Conservation (phyloP, 92 coral and sea anemone species). For the Siderastrea siderea region DNA sequence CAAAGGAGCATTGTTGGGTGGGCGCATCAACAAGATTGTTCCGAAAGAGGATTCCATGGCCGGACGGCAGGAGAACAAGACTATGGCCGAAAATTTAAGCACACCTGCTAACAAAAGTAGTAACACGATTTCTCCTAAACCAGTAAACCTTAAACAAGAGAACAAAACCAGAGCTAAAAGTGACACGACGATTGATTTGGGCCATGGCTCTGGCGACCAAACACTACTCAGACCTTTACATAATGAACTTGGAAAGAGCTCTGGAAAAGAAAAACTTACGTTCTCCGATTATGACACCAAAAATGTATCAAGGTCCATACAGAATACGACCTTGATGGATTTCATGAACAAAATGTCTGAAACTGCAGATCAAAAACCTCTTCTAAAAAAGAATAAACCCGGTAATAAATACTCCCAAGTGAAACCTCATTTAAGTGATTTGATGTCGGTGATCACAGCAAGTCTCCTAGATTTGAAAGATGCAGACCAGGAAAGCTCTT, state of each 20-base stretch:
- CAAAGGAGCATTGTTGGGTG: slow-evolving; percentile 37
- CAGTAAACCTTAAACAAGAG: background rate
- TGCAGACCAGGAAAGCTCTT: slow-evolving; percentile 12
- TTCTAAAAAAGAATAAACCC: background rate
- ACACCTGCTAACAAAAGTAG: background rate
- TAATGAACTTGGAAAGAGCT: background rate
- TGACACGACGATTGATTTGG: background rate
- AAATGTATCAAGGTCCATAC: slow-evolving; percentile 5
- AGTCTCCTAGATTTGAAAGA: background rate
- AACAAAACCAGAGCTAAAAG: background rate
- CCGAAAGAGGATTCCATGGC: background rate
- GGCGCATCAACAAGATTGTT: slow-evolving; percentile 36
- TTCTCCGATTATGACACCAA: slow-evolving; percentile 27
- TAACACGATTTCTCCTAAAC: background rate
- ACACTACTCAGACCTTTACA: background rate
- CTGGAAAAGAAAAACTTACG: slow-evolving; percentile 1
- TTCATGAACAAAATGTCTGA: slow-evolving; percentile 31
- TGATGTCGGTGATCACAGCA: slow-evolving; percentile 18
- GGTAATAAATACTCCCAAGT: slow-evolving; percentile 27
- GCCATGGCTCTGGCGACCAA: background rate
- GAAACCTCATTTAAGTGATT: slow-evolving; percentile 11
- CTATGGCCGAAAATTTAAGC: slow-evolving; percentile 5
- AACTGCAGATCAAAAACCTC: background rate
- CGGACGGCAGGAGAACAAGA: background rate
- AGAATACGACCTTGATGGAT: slow-evolving; percentile 32